Evolutionary conservation across 2,797 vertebrate species (phyloP).

Genomic region (Carduelis carduelis): DNA sequence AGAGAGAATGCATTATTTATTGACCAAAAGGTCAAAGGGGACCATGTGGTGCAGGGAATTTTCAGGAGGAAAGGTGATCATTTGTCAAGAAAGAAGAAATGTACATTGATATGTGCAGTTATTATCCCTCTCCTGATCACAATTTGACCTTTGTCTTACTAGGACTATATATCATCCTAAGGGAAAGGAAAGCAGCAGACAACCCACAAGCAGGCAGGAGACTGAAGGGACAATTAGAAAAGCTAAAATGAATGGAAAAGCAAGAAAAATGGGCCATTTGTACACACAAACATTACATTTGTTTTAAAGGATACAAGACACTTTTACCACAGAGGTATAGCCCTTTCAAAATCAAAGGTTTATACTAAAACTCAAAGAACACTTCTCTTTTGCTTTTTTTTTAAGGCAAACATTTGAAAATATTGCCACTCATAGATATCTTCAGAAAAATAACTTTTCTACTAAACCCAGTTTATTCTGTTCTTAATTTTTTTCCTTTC

Average conservation of each 20-base stretch:
- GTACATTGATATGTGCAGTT: slow-evolving; percentile 49
- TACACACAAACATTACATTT: not conserved
- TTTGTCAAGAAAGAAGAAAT: slow-evolving; percentile 56
- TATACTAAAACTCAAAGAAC: not conserved
- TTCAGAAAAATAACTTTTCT: not conserved
- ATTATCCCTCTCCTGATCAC: slow-evolving; percentile 46
- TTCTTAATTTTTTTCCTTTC: not conserved
- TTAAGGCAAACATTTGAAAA: not conserved
- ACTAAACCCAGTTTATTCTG: not conserved
- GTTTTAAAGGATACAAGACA: not conserved
- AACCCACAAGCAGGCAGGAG: not conserved
- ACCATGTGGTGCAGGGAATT: slow-evolving; percentile 46
- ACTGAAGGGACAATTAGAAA: not conserved
- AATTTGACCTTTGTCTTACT: slow-evolving; percentile 51
- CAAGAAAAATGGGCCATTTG: not conserved
- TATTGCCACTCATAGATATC: not conserved
- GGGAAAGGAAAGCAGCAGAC: not conserved
- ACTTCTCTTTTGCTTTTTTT: not conserved
- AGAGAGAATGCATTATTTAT: slow-evolving; percentile 68
- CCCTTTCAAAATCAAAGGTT: not conserved
- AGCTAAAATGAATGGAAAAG: not conserved
- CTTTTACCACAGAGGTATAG: not conserved
- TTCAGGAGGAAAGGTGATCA: slow-evolving; percentile 38
- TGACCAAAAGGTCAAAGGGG: slow-evolving; percentile 64
- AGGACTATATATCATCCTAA: slow-evolving; percentile 32